These are phyloP conservation scores for Acanthiza pusilla DNA, from an alignment of 2,797 vertebrate genomes.

Conservation along the genomic window DNA sequence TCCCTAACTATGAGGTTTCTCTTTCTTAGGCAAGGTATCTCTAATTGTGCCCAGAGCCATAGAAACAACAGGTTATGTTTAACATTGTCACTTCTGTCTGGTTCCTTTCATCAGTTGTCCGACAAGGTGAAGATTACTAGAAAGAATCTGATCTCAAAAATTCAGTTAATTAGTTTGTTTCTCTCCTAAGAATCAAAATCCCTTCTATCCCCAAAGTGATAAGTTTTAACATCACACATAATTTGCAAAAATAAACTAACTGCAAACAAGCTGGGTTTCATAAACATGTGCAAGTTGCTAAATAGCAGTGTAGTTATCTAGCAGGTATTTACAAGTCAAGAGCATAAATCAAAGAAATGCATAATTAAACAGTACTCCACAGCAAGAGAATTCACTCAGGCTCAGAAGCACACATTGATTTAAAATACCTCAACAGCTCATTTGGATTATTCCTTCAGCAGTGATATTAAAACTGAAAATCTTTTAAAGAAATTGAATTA, in stretches of 20 bases:
- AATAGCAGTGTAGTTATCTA: neutral
- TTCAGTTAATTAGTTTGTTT: neutral
- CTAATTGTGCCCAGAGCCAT: neutral
- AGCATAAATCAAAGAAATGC: neutral
- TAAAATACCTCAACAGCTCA: neutral
- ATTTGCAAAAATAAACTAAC: neutral
- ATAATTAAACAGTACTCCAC: neutral
- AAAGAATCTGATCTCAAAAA: neutral
- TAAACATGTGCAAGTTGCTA: neutral
- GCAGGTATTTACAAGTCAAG: neutral
- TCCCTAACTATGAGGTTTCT: neutral
- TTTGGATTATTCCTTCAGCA: neutral
- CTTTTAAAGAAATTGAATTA: neutral
- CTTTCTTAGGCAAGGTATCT: neutral
- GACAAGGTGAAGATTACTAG: neutral
- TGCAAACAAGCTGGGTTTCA: neutral
- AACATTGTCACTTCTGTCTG: neutral
- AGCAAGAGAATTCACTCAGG: fast-evolving
- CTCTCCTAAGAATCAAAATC: neutral
- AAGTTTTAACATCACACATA: neutral
- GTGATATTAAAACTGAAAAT: neutral
- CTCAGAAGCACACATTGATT: neutral
- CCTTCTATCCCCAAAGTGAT: neutral
- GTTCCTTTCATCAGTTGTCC: neutral
- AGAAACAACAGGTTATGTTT: neutral